Percentiles rank a stretch among this genome's conserved stretches.
These are phyloP conservation scores for Mystacornis crossleyi DNA, from an alignment of 2,113 vertebrate species.

Conservation along the genomic window DNA sequence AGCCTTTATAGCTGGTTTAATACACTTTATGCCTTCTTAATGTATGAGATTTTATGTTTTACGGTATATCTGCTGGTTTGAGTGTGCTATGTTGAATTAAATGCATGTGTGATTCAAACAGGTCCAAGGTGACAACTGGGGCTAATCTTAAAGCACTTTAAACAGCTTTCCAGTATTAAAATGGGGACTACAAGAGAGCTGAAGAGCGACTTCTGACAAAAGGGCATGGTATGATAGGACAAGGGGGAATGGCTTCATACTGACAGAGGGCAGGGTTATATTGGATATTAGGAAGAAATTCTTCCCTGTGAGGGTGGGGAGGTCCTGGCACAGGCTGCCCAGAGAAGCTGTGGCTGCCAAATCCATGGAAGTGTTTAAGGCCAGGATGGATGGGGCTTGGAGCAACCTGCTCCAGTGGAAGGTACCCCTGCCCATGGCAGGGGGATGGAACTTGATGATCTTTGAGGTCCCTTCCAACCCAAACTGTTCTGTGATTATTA, in stretches of 20 bases:
- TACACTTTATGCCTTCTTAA: slow-evolving; percentile 58
- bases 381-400: not conserved
- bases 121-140: slow-evolving; percentile 21
- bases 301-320: not conserved
- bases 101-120: slow-evolving; percentile 10
- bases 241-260: not conserved
- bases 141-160: slow-evolving; percentile 23
- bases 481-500: not conserved
- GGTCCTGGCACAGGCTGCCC: not conserved
- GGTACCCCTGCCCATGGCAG: not conserved
- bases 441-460: not conserved
- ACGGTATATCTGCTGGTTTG: slow-evolving; percentile 51
- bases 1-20: slow-evolving; percentile 51
- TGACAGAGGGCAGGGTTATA: not conserved
- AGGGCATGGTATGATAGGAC: not conserved
- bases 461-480: not conserved
- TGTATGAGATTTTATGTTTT: slow-evolving; percentile 52
- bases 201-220: not conserved
- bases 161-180: not conserved
- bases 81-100: slow-evolving; percentile 44
- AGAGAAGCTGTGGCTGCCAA: not conserved
- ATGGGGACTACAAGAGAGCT: not conserved
- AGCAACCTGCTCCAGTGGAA: not conserved
- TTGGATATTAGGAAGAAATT: not conserved
- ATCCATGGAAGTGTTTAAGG: not conserved